A percentile compares a stretch with the other conserved stretches of the same genome.
phyloP scores from a whole-genome alignment of 2,888 invertebrate species.

The Linyphia triangularis region DNA sequence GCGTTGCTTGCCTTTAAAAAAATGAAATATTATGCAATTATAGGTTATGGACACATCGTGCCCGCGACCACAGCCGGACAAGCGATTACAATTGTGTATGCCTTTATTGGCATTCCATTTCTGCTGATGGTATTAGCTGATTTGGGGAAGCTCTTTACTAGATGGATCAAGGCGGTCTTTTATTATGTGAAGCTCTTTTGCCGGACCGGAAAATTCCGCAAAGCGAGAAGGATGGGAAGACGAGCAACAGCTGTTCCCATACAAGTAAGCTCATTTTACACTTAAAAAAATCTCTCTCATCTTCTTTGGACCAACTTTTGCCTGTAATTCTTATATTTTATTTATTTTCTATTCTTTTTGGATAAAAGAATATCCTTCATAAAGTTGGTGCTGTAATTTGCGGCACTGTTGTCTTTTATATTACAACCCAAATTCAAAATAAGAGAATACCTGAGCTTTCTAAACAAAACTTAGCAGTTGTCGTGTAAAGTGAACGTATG shows the following conservation, averaged over 20 bases:
- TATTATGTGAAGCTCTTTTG: constrained; percentile 77
- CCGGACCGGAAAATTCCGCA: constrained; percentile 78
- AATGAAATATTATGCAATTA: constrained; percentile 78
- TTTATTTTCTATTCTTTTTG: neutral
- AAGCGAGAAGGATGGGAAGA: constrained; percentile 72
- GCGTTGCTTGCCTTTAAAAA: too few species aligned
- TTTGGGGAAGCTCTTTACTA: constrained; percentile 95
- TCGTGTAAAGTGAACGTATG: too few species aligned
- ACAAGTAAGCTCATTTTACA: constrained; percentile 69
- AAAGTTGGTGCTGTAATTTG: neutral
- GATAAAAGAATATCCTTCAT: neutral
- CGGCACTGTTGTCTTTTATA: too few species aligned
- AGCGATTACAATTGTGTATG: constrained; percentile 93
- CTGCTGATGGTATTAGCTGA: constrained; percentile 96
- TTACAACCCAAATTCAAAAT: neutral
- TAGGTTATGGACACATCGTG: constrained; percentile 97
- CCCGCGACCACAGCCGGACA: constrained; percentile 92
- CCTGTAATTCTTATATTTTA: too few species aligned
- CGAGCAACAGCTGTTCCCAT: constrained; percentile 75
- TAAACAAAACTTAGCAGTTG: too few species aligned
- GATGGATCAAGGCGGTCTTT: constrained; percentile 94
- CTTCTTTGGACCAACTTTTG: too few species aligned
- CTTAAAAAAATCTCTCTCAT: neutral
- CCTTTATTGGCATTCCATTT: constrained; percentile 96
- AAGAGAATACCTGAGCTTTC: neutral